Conservation (phyloP, 1,140 invertebrate genomes). For the Geopemphigus sp. region DNA sequence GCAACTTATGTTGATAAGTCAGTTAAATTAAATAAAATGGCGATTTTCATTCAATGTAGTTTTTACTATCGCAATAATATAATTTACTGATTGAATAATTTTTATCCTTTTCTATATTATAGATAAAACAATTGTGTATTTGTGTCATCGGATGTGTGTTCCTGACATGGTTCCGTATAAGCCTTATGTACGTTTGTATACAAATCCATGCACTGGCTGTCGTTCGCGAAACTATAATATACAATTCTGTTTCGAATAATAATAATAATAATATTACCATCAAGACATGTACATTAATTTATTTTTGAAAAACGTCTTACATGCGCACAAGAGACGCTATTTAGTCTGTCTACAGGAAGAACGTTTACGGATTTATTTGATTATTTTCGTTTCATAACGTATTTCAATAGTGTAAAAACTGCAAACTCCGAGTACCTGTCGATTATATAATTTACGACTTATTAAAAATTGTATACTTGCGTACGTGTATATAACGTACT, state of each 20-base stretch:
- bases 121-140: neutral
- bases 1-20: too few relatives aligned
- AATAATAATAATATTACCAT: neutral
- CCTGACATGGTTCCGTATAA: neutral
- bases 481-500: neutral
- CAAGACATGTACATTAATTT: neutral
- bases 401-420: neutral
- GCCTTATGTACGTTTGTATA: neutral
- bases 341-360: neutral
- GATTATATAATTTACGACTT: neutral
- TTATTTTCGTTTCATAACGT: too few relatives aligned
- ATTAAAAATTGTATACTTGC: neutral
- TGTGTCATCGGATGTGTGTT: neutral
- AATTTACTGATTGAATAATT: constrained; percentile 10
- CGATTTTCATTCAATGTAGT: neutral
- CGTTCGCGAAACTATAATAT: neutral
- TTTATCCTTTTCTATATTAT: neutral
- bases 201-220: neutral
- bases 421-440: neutral
- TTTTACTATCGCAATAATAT: neutral
- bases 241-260: neutral
- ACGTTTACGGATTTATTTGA: neutral
- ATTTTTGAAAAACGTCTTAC: neutral
- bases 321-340: neutral
- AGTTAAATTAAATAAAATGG: too few relatives aligned